phyloP scores from a whole-genome alignment of 2,888 invertebrate genomes.

The Lycia hirtaria region DNA sequence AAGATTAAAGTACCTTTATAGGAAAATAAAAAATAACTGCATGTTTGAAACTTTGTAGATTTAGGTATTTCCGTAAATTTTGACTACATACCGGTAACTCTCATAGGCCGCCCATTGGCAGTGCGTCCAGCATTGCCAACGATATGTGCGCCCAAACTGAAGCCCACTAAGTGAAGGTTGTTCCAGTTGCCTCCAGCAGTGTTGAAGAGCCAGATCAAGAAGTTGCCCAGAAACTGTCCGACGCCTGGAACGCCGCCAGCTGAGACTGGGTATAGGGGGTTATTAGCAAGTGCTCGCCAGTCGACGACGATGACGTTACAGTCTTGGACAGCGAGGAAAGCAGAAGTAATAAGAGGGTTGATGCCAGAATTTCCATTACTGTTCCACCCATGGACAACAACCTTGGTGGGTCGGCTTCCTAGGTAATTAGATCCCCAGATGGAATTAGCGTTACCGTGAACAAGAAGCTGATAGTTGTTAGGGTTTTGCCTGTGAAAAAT shows the following conservation, averaged over 20 bases:
- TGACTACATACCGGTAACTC: slow-evolving; percentile 62
- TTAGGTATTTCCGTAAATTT: no score
- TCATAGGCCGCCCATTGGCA: slow-evolving; percentile 50
- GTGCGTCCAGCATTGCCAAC: slow-evolving; percentile 67
- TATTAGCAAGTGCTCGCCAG: slow-evolving; percentile 60
- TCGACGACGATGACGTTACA: slow-evolving; percentile 69
- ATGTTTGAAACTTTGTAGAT: no score
- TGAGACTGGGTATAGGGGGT: slow-evolving; percentile 44
- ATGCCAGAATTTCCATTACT: slow-evolving; percentile 57
- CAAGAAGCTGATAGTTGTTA: slow-evolving; percentile 51
- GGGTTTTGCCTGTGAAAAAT: slow-evolving; percentile 54
- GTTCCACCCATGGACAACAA: slow-evolving; percentile 72
- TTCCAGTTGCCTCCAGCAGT: slow-evolving; percentile 66
- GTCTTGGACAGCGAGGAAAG: slow-evolving; percentile 59
- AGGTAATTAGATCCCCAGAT: slow-evolving; percentile 58
- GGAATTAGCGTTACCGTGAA: slow-evolving; percentile 56
- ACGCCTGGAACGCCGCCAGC: slow-evolving; percentile 61
- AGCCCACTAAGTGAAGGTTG: slow-evolving; percentile 70
- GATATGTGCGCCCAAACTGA: slow-evolving; percentile 75
- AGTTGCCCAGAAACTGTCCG: slow-evolving; percentile 63
- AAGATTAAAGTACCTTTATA: background rate
- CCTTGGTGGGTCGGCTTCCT: slow-evolving; percentile 53
- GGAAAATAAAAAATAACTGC: no score
- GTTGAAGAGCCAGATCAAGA: slow-evolving; percentile 63
- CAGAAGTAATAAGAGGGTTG: slow-evolving; percentile 57